Evolutionary conservation across 2,888 invertebrate genomes (phyloP), one percentile per base, ranked within the genome.

Genomic region (Agrotis exclamationis): DNA sequence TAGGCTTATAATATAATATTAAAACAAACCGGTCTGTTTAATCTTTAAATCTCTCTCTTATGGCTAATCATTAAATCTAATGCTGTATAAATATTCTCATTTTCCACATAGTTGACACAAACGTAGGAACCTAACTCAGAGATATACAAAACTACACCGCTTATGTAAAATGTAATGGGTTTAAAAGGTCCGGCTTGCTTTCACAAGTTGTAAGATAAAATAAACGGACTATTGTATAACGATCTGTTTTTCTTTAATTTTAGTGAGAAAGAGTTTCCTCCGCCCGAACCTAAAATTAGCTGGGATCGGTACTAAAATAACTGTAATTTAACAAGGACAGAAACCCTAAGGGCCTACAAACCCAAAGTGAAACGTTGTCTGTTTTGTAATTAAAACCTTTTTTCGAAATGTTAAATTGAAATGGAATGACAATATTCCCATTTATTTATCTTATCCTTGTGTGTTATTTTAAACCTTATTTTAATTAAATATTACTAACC

Each of bases 171-270:
- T 39, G 16, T 16, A 47, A 33, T 47, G 20, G 20, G 7, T n/a
- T 68, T 33, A 28, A 22, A 48, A 28, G 18, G 45, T 28, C 66
- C 1, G 20, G 24, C 14, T 20, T 20, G 11, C 44, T 45, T 20
- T 6, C 18, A 51, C 14, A n/a, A 45, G 1, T 53, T 45, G 7
- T 20, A 28, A 11, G 20, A 56, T 47, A 47, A 45, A 68, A 33
- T 67, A 70, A 20, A 54, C 28, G 33, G 33, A 45, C n/a, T 16
- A 57, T 3, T 2, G n/a, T n/a, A n/a, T n/a, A 33, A n/a, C 0
- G 14, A 56, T n/a, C n/a, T 56, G n/a, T 72, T 47, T 57, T 68
- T 68, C 45, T 57, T 72, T 72, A 4, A 56, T 68, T 56, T 72
- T 11, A 28, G 18, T 53, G 14, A 20, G 13, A 51, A 70, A 20